These are phyloP conservation scores for Pseudomyrmex pallidus DNA, from an alignment of 1,140 invertebrate genomes.

Conservation along the genomic window DNA sequence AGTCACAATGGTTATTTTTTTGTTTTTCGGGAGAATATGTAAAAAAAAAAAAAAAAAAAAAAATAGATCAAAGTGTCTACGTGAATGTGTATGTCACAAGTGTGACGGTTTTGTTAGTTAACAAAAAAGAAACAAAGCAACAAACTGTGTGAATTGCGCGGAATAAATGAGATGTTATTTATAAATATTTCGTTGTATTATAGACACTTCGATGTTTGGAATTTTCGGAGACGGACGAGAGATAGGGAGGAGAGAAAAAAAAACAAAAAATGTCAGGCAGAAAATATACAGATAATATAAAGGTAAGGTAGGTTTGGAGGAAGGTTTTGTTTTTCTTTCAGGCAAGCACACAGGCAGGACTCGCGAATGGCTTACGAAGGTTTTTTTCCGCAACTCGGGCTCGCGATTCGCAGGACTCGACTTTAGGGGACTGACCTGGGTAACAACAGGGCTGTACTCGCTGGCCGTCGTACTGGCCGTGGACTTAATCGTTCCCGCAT, in stretches of 20 bases:
- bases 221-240: constrained; percentile 5
- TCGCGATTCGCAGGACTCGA: constrained; percentile 50
- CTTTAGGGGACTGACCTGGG: constrained; percentile 81
- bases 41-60: background rate
- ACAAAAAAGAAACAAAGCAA: background rate
- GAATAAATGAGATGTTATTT: too few species aligned
- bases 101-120: background rate
- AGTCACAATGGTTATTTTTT: constrained; percentile 28
- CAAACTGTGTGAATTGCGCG: background rate
- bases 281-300: constrained; percentile 59
- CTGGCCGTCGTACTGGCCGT: constrained; percentile 83
- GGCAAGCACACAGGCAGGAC: constrained; percentile 81
- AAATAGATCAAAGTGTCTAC: constrained; percentile 48
- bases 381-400: background rate
- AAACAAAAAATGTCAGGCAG: constrained; percentile 5
- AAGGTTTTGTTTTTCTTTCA: constrained; percentile 46
- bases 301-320: constrained; percentile 28
- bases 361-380: constrained; percentile 10
- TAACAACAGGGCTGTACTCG: constrained; percentile 83
- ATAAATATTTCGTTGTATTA: constrained; percentile 25
- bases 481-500: constrained; percentile 82
- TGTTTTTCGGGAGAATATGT: constrained; percentile 6
- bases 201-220: constrained; percentile 43
- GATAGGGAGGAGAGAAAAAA: constrained; percentile 24
- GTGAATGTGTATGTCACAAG: background rate